Percentiles rank a stretch among this genome's conserved stretches.
Evolutionary conservation across 2,113 vertebrate genomes (phyloP).

Genomic region (Tragelaphus imberbis): DNA sequence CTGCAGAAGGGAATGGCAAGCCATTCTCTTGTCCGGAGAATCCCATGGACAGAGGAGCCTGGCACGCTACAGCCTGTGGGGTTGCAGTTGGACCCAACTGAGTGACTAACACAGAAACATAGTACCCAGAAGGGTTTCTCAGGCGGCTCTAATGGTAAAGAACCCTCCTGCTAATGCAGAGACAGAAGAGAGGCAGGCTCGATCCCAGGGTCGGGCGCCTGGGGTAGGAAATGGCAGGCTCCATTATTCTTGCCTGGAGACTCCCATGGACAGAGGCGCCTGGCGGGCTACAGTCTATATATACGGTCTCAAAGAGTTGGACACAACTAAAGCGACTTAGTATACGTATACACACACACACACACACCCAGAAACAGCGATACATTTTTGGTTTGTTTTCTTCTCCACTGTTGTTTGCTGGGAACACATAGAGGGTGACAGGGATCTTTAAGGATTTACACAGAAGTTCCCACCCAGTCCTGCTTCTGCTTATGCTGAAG

Average conservation of each 20-base stretch:
- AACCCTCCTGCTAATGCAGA: background rate
- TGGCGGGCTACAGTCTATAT: background rate
- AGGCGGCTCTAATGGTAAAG: background rate
- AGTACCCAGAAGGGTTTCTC: background rate
- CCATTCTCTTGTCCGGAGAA: background rate
- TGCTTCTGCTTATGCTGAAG: background rate
- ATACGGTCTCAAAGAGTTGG: background rate
- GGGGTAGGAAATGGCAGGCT: background rate
- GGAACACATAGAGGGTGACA: background rate
- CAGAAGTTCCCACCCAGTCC: background rate
- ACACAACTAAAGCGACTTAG: accelerated
- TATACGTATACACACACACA: background rate
- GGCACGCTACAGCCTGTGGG: background rate
- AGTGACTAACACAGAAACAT: background rate
- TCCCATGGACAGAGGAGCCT: background rate
- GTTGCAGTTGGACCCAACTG: background rate
- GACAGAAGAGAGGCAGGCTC: background rate
- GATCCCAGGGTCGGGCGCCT: background rate
- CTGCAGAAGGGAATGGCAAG: background rate
- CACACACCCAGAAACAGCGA: background rate
- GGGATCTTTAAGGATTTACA: background rate
- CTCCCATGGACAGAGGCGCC: background rate
- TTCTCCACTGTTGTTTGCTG: background rate
- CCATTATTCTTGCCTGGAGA: background rate
- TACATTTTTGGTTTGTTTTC: background rate